Base-by-base conservation (phyloP, 2,888 invertebrate genomes). In the Aricia artaxerxes region DNA sequence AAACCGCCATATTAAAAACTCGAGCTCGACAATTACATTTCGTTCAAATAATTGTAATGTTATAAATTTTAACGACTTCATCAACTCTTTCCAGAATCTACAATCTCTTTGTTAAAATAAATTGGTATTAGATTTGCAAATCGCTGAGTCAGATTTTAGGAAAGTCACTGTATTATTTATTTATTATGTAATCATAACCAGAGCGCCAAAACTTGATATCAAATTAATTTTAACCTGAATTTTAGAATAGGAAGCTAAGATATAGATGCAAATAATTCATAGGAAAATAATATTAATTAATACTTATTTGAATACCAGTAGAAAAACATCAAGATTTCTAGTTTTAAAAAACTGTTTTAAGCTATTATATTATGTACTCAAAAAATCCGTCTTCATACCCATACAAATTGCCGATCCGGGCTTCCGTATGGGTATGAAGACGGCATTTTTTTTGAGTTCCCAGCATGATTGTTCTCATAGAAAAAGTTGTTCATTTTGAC, bases 71-170 rank as follows among this genome's bases (percentile, higher is more conserved):
- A 69, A 69, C 69, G 69, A 69, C 69, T 69, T 5, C 11, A 69
- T 69, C 69, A 35, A 38, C 69, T 35, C 35, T 38, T 64, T 35
- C 69, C 35, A 69, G 35, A 35, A 69, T 69, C 38, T 69, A 69
- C 69, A 69, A 38, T 69, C 69, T 38, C 69, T 38, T 69, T 69
- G 35, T 69, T 38, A 38, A 35, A 13, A 31, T 64, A 38, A 69
- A 69, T 69, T 16, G 69, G 69, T 69, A 38, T 38, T 69, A 69
- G 69, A 69, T 69, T 69, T 69, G 69, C 69, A 69, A 69, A 69
- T 44, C 49, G 44, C 49, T 75, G 75, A 75, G 75, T 44, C 75
- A 75, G 44, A 75, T 31, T 44, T 44, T 9, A 75, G 75, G 49
- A 75, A 75, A 75, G 75, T 44, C 13, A 35, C 13, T 5, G 69